Evolutionary conservation across 2,888 invertebrate genomes (phyloP), one percentile per base, ranked within the genome.

Genomic region (Galerucella calmariensis): DNA sequence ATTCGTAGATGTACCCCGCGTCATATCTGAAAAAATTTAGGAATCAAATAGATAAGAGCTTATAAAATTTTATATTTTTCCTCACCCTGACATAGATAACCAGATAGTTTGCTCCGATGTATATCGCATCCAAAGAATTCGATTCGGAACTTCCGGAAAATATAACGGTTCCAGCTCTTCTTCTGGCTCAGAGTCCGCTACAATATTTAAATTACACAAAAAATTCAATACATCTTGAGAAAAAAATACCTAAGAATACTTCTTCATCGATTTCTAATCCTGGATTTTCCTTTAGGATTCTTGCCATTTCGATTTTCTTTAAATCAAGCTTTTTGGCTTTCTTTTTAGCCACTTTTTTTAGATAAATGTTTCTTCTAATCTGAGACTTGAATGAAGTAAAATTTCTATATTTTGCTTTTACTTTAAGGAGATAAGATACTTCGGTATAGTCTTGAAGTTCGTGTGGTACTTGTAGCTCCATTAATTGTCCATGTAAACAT

Each of bases 1-100:
- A 90, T 84, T 92, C 92, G 81, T 93, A 93, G 77, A 92, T 88
- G 79, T 91, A 93, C 35, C 93, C 93, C 3, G 92, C 90, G 83
- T 93, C 93, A 79, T 89, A 93, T 12, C 83, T 83, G 53, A 24
- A 78, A 78, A 61, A 73, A 72, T n/a, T 35, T 69, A 27, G 5
- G 5, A 10, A 53, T 8, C 6, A 35, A 35, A 35, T 5, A 35
- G 2, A 5, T 35, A 35, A 8, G 35, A 35, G 63, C 8, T 24
- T 16, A 8, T 16, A 68, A 67, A 27, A 16, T 27, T 16, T n/a
- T n/a, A n/a, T 56, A 61, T 9, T 61, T 27, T 62, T 27, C 5
- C 56, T 56, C 68, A 82, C 80, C 92, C 93, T 2, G 88, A 89
- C 88, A 92, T 89, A 0, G 92, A 91, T 0, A 92, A 78, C 91